phyloP scores from a whole-genome alignment of 2,888 invertebrate species.

The Xestia c-nigrum region DNA sequence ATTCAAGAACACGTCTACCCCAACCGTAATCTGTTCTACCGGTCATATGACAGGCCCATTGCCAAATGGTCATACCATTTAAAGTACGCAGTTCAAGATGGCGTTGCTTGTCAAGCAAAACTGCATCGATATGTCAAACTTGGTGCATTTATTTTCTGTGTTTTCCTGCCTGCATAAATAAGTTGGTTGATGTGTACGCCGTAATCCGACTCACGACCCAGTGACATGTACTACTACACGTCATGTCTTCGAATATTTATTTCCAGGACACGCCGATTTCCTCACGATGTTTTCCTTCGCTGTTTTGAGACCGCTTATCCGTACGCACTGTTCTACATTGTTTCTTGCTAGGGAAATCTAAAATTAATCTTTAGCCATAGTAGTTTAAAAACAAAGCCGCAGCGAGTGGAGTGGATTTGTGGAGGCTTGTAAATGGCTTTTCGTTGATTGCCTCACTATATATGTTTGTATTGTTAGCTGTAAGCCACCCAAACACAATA shows the following conservation, averaged over 20 bases:
- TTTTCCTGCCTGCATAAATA: neutral
- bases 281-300: neutral
- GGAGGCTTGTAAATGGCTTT: too few species aligned
- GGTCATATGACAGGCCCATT: too few species aligned
- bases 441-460: too few species aligned
- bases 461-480: too few species aligned
- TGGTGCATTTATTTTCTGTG: neutral
- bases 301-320: neutral
- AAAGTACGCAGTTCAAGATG: neutral
- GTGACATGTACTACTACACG: neutral
- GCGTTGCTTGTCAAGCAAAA: neutral
- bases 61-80: neutral
- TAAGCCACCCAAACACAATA: too few species aligned
- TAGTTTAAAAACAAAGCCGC: neutral
- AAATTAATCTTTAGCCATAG: neutral
- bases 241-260: neutral
- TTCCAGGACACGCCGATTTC: neutral
- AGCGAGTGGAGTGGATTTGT: neutral
- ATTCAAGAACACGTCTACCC: too few species aligned
- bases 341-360: neutral
- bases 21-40: too few species aligned
- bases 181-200: neutral
- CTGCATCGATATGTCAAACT: neutral
- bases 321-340: neutral
- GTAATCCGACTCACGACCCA: neutral